phyloP scores from a whole-genome alignment of 2,888 invertebrate genomes.

The Harpalus rufipes region DNA sequence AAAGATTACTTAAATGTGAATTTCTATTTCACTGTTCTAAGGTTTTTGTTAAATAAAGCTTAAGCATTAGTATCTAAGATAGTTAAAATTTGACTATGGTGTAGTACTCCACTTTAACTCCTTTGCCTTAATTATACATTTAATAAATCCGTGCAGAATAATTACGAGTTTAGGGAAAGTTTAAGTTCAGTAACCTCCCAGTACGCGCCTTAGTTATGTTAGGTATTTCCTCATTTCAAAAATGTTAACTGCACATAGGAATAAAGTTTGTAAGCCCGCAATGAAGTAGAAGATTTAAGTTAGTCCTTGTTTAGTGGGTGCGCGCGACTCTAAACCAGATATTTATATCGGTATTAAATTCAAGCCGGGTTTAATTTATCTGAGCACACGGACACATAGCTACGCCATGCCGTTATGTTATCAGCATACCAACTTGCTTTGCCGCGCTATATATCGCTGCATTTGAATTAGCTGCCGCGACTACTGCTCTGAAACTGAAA shows the following conservation, averaged over 20 bases:
- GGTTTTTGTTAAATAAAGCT: too few relatives aligned
- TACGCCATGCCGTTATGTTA: constrained; percentile 35
- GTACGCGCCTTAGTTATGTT: constrained; percentile 22
- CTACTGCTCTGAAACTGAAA: constrained; percentile 43
- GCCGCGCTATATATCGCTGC: constrained; percentile 32
- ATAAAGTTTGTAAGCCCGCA: constrained; percentile 49
- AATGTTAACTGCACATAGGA: constrained; percentile 40
- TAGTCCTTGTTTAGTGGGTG: constrained; percentile 58
- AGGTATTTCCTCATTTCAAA: constrained; percentile 38
- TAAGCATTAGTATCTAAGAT: too few relatives aligned
- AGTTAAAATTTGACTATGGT: too few relatives aligned
- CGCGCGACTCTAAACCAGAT: constrained; percentile 47
- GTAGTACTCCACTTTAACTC: background rate
- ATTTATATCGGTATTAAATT: constrained; percentile 62
- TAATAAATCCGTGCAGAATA: background rate
- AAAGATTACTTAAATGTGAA: too few relatives aligned
- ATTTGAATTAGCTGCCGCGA: constrained; percentile 39
- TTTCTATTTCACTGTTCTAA: too few relatives aligned
- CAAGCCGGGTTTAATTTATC: constrained; percentile 53
- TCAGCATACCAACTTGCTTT: constrained; percentile 36
- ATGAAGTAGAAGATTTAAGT: constrained; percentile 39
- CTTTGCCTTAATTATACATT: background rate
- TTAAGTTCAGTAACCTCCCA: constrained; percentile 5
- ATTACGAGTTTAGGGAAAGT: background rate
- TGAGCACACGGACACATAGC: constrained; percentile 27